These are phyloP conservation scores for Chrysocyon brachyurus DNA, from an alignment of 2,797 vertebrate species.

Conservation along the genomic window DNA sequence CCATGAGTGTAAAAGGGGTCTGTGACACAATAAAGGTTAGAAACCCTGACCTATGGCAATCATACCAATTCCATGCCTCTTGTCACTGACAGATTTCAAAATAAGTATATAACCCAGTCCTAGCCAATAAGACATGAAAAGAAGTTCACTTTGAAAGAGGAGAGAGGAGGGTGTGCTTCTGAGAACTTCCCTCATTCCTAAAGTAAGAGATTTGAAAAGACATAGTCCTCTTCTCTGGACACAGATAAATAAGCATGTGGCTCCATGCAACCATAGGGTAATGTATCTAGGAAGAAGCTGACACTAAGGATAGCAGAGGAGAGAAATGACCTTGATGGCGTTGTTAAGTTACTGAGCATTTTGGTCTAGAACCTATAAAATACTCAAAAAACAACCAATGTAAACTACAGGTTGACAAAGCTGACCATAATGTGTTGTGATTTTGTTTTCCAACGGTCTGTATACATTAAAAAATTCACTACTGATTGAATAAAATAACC, in stretches of 20 bases:
- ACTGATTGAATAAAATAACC: constrained; percentile 6
- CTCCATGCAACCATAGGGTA: background rate
- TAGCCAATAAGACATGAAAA: constrained; percentile 48
- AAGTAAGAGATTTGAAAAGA: constrained; percentile 18
- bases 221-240: background rate
- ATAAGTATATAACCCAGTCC: background rate
- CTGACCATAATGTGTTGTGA: background rate
- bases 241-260: constrained; percentile 40
- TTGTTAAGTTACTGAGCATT: constrained; percentile 37
- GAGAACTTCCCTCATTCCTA: constrained; percentile 50
- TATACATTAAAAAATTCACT: constrained; percentile 45
- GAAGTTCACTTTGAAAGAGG: constrained; percentile 48
- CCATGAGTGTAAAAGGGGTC: constrained; percentile 10
- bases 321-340: background rate
- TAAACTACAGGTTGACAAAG: constrained; percentile 46
- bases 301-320: constrained; percentile 22
- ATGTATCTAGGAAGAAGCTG: constrained; percentile 4
- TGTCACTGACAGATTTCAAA: constrained; percentile 43
- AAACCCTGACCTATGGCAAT: constrained; percentile 11
- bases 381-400: constrained; percentile 24
- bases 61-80: background rate
- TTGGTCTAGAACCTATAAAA: constrained; percentile 25
- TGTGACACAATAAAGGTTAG: constrained; percentile 51
- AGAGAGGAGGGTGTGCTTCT: background rate
- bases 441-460: constrained; percentile 33